Conservation (phyloP, 2,797 vertebrate genomes). For the Rhynchotus rufescens region DNA sequence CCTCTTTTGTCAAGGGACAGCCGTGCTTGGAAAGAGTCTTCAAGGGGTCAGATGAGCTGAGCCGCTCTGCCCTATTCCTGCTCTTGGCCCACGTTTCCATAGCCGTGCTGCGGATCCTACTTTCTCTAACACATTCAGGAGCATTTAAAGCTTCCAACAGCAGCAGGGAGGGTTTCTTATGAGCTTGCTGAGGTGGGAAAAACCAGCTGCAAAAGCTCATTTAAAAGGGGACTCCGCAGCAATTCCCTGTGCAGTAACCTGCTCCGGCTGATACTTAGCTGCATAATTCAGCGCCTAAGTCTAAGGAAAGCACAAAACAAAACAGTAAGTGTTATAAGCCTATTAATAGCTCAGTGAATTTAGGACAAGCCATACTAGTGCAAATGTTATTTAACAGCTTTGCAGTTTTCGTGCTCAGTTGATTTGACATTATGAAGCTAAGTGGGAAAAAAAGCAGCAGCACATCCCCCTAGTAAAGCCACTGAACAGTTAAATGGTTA, state of each 20-base stretch:
- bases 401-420: neutral
- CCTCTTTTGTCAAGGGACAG: slow-evolving; percentile 16
- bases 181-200: neutral
- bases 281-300: neutral
- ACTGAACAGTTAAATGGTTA: neutral
- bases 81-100: neutral
- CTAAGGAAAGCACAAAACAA: neutral
- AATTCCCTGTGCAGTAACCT: neutral
- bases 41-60: slow-evolving; percentile 23
- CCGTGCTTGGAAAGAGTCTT: neutral
- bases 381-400: neutral
- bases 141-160: neutral
- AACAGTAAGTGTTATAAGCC: neutral
- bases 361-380: neutral
- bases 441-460: neutral
- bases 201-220: neutral
- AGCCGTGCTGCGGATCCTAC: neutral
- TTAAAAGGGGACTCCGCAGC: neutral
- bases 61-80: slow-evolving; percentile 29
- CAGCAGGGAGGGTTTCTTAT: fast-evolving
- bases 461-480: neutral
- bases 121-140: neutral
- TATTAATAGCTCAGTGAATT: neutral
- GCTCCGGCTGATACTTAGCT: neutral
- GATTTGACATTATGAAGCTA: neutral